Percentiles rank a stretch among this genome's conserved stretches.
Conservation (phyloP, 2,888 invertebrate species). For the Belgica antarctica region DNA sequence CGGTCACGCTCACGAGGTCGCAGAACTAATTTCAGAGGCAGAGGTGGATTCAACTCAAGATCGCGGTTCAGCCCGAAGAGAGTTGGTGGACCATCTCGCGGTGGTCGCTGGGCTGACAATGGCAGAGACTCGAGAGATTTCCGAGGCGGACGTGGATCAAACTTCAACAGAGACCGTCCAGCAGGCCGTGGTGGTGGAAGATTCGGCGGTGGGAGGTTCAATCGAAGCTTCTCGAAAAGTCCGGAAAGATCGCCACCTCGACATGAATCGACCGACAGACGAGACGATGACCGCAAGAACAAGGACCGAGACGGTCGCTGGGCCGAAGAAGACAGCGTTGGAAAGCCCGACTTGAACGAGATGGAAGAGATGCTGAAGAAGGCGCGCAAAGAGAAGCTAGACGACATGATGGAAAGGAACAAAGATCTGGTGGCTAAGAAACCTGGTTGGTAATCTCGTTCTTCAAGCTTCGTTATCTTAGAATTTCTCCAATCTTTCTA, state of each 20-base stretch:
- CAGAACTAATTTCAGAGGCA: slow-evolving; percentile 48
- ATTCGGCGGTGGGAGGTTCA: slow-evolving; percentile 21
- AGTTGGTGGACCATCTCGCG: slow-evolving; percentile 51
- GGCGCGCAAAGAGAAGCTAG: slow-evolving; percentile 60
- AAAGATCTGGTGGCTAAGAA: slow-evolving; percentile 57
- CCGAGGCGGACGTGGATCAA: slow-evolving; percentile 49
- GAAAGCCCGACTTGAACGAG: slow-evolving; percentile 55
- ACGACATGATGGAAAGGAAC: slow-evolving; percentile 59
- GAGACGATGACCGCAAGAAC: slow-evolving; percentile 51
- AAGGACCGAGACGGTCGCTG: slow-evolving; percentile 43
- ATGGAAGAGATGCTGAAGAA: slow-evolving; percentile 60
- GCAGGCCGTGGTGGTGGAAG: slow-evolving; percentile 58
- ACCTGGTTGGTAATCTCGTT: background rate
- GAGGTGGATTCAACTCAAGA: slow-evolving; percentile 24
- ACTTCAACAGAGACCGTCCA: slow-evolving; percentile 51
- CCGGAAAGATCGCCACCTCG: slow-evolving; percentile 60
- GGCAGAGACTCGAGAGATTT: slow-evolving; percentile 43
- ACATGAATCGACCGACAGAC: slow-evolving; percentile 66
- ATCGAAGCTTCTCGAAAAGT: slow-evolving; percentile 24
- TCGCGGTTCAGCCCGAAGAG: background rate
- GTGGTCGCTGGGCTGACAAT: slow-evolving; percentile 49
- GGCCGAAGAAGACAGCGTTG: slow-evolving; percentile 46
- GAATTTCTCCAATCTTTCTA: too few species aligned
- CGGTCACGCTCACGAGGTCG: slow-evolving; percentile 51
- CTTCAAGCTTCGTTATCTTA: too few species aligned